These are phyloP conservation scores for Tyrophagus putrescentiae DNA, from an alignment of 1,140 invertebrate genomes.

Conservation along the genomic window DNA sequence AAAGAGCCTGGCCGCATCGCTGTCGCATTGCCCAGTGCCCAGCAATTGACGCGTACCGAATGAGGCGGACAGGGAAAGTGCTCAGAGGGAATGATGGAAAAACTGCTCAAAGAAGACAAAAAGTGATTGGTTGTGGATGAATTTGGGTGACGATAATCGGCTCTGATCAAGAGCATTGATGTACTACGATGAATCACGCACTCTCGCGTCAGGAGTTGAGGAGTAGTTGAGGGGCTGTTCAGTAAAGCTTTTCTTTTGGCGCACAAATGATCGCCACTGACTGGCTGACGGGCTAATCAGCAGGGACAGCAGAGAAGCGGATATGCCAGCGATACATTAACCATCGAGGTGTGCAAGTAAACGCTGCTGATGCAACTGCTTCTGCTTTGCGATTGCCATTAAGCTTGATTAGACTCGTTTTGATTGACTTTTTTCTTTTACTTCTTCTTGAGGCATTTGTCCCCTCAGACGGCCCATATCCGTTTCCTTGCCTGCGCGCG, in stretches of 20 bases:
- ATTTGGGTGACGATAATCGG: conserved; percentile 4
- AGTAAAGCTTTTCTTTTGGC: too few species aligned
- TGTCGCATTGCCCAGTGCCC: too few species aligned
- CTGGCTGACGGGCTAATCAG: neutral
- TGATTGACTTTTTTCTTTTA: conserved; percentile 13
- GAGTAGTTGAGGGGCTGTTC: too few species aligned
- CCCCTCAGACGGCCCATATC: neutral
- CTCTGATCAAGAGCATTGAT: conserved; percentile 4
- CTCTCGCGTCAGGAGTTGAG: too few species aligned
- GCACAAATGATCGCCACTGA: too few species aligned
- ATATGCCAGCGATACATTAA: neutral
- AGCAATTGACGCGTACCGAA: too few species aligned
- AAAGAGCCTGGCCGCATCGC: too few species aligned
- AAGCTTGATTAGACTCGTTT: conserved; percentile 6
- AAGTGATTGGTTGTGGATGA: too few species aligned
- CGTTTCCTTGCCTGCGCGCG: neutral
- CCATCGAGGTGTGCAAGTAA: neutral
- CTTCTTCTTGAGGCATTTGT: neutral
- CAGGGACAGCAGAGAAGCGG: neutral
- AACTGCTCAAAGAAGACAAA: too few species aligned
- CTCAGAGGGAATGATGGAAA: too few species aligned
- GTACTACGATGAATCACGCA: conserved; percentile 6
- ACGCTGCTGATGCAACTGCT: neutral
- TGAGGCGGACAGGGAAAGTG: too few species aligned
- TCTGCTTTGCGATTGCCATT: neutral